Conservation (phyloP, 2,888 invertebrate genomes). For the Miltochrista miniata region DNA sequence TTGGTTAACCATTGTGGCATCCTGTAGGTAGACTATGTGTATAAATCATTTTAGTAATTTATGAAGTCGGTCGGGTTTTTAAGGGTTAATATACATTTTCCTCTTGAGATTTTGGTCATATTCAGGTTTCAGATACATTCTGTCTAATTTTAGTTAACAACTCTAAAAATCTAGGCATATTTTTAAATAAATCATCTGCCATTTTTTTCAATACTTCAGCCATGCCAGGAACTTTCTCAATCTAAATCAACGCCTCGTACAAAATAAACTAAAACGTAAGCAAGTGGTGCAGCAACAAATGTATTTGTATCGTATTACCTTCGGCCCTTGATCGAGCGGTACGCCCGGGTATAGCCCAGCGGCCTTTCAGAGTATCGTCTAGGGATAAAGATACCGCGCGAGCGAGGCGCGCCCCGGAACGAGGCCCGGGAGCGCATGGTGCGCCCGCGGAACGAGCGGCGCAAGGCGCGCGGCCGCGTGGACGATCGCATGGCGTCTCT, state of each 20-base stretch:
- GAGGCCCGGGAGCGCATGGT: conserved; percentile 80
- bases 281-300: conserved; percentile 43
- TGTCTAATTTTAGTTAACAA: not conserved
- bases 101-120: not conserved
- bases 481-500: conserved; percentile 62
- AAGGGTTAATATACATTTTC: too few species aligned
- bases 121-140: conserved; percentile 1
- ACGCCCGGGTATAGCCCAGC: conserved; percentile 71
- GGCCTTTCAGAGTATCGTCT: conserved; percentile 70
- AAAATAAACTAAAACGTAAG: conserved; percentile 42
- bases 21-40: too few species aligned
- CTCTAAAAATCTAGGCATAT: conserved; percentile 14
- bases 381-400: conserved; percentile 72
- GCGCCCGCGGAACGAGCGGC: conserved; percentile 81
- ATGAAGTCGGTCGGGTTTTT: too few species aligned
- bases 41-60: too few species aligned
- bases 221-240: conserved; percentile 14
- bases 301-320: conserved; percentile 67
- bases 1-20: too few species aligned
- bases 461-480: conserved; percentile 80
- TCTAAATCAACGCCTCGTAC: conserved; percentile 20
- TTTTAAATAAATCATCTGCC: conserved; percentile 9
- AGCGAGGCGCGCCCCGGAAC: conserved; percentile 82
- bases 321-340: conserved; percentile 76
- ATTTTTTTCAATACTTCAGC: conserved; percentile 19